These are phyloP conservation scores for Drosophila ambigua DNA, from an alignment of 1,140 invertebrate species.

Conservation along the genomic window DNA sequence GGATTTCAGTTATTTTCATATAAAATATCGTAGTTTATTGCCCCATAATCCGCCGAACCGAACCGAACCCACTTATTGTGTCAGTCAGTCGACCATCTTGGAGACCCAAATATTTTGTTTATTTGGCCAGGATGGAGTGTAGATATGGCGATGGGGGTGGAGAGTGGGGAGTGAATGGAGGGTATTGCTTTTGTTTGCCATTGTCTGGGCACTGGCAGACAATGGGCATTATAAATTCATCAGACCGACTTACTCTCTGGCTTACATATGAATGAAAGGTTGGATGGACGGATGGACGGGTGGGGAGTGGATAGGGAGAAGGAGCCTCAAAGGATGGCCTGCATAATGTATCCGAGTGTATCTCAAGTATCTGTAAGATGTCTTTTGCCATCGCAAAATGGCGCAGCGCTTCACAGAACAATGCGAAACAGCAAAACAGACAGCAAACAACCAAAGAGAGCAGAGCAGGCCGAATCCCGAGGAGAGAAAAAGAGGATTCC, in stretches of 20 bases:
- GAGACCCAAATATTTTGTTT: slow-evolving; percentile 40
- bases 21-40: slow-evolving; percentile 63
- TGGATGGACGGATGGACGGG: neutral
- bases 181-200: slow-evolving; percentile 60
- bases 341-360: slow-evolving; percentile 67
- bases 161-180: neutral
- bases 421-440: slow-evolving; percentile 58
- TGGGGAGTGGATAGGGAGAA: neutral
- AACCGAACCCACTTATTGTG: slow-evolving; percentile 50
- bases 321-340: slow-evolving; percentile 17
- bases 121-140: slow-evolving; percentile 14
- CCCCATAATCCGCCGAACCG: slow-evolving; percentile 11
- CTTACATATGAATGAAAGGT: slow-evolving; percentile 19
- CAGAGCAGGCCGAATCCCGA: no score
- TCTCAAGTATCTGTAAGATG: slow-evolving; percentile 57
- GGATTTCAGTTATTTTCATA: slow-evolving; percentile 43
- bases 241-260: slow-evolving; percentile 51
- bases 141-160: neutral
- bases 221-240: slow-evolving; percentile 82
- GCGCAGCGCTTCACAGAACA: slow-evolving; percentile 71
- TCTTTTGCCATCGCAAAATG: slow-evolving; percentile 66
- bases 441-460: slow-evolving; percentile 14
- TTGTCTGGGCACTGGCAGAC: slow-evolving; percentile 69
- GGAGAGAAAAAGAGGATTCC: slow-evolving; percentile 47
- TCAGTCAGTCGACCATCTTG: slow-evolving; percentile 52